phyloP scores from a whole-genome alignment of 2,888 invertebrate species.

The Dryadula phaetusa region DNA sequence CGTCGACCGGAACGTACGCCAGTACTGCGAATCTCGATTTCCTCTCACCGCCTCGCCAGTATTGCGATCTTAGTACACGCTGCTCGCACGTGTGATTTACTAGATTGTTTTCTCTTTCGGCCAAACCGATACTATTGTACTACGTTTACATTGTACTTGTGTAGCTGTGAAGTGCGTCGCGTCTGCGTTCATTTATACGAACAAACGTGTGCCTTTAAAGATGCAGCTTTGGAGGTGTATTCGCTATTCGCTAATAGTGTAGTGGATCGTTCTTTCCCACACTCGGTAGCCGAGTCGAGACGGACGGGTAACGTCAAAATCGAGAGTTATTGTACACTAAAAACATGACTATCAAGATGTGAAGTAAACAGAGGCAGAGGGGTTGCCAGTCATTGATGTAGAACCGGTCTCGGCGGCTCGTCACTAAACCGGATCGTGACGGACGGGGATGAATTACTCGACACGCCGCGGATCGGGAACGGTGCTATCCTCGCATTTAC shows the following conservation, averaged over 20 bases:
- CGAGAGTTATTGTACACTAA: conserved; percentile 69
- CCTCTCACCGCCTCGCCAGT: conserved; percentile 65
- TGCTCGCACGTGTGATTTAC: conserved; percentile 71
- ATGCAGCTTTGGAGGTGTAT: background rate
- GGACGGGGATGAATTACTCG: conserved; percentile 78
- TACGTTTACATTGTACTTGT: conserved; percentile 30
- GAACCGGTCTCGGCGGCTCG: conserved; percentile 73
- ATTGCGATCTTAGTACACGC: conserved; percentile 76
- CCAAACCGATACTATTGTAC: conserved; percentile 44
- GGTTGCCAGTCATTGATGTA: conserved; percentile 80
- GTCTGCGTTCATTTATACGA: background rate
- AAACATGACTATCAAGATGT: conserved; percentile 60
- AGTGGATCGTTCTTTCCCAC: conserved; percentile 27
- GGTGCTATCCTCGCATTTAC: conserved; percentile 50
- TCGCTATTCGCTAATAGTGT: background rate
- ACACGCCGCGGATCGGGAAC: conserved; percentile 62
- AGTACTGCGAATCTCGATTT: conserved; percentile 77
- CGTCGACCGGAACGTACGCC: conserved; percentile 83
- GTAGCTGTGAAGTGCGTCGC: conserved; percentile 1
- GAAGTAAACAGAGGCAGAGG: conserved; percentile 66
- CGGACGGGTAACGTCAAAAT: conserved; percentile 66
- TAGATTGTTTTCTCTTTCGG: conserved; percentile 71
- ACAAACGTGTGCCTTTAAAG: background rate
- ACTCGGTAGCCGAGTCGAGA: conserved; percentile 30
- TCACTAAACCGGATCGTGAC: conserved; percentile 72